Evolutionary conservation across 1,140 invertebrate genomes (phyloP), one percentile per base, ranked within the genome.

Genomic region (Drosophila suzukii): DNA sequence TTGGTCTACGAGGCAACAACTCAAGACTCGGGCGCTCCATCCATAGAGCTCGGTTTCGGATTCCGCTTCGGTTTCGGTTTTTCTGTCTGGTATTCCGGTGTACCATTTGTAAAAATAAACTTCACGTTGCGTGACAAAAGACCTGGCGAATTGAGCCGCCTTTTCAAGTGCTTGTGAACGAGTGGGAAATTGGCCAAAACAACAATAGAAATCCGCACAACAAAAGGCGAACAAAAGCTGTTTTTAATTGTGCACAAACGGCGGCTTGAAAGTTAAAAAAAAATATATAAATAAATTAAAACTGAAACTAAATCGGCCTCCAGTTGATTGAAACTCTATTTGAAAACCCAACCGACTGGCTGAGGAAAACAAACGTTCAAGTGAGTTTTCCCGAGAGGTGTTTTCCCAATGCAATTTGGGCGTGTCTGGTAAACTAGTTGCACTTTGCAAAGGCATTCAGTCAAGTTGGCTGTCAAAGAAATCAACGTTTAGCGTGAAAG

Each of bases 1-100:
- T 78, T 81, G 76, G 84, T 89, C 61, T 55, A 65, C 85, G 76
- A 85, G 63, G 51, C 77, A 79, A 55, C 75, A 47, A 34, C 53
- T 78, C 47, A 46, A 71, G 44, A 51, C 73, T 58, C 38, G 13
- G 24, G 47, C 43, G 44, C 53, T 43, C 38, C 46, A 49, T 59
- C 36, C 32, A 53, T 59, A 59, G 58, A 61, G 62, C 77, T 78
- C 68, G 71, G 71, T 70, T 71, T 77, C 56, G 46, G 34, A 34
- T 74, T 75, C 13, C 13, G 36, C 34, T 36, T 39, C 49, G 15
- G 15, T 32, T 73, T 77, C 47, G 70, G 76, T 66, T 80, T 47
- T 55, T n/a, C 10, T 17, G 54, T 34, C 17, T 20, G 53, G 27
- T 36, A 38, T 55, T 46, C 70, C 68, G 46, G 46, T 30, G 24